phyloP scores from a whole-genome alignment of 2,888 invertebrate species.

The Parascotia fuliginaria region DNA sequence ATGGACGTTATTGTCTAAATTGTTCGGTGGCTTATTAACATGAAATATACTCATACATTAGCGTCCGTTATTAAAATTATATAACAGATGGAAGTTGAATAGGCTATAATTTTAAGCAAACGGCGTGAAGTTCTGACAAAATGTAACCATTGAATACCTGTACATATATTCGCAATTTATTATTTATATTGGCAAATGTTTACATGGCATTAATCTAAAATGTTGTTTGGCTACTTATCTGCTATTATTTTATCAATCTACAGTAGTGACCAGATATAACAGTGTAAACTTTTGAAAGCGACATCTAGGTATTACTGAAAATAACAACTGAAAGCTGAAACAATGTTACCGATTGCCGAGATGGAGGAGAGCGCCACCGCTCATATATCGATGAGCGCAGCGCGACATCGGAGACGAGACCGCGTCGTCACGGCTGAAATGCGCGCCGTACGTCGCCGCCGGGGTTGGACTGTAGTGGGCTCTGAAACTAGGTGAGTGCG shows the following conservation, averaged over 20 bases:
- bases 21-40: neutral
- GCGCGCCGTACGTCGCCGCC: slow-evolving; percentile 84
- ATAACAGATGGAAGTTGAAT: no score
- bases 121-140: no score
- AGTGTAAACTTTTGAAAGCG: slow-evolving; percentile 42
- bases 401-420: slow-evolving; percentile 71
- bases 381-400: slow-evolving; percentile 56
- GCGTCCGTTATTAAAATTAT: neutral
- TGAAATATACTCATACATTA: neutral
- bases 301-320: slow-evolving; percentile 48
- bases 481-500: slow-evolving; percentile 89
- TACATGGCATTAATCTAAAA: no score
- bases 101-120: no score
- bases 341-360: slow-evolving; percentile 79
- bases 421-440: slow-evolving; percentile 78
- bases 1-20: neutral
- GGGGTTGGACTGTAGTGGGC: slow-evolving; percentile 92
- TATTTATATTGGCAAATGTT: no score
- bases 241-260: neutral
- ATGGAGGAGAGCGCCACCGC: slow-evolving; percentile 73
- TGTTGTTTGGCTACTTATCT: slow-evolving; percentile 14
- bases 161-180: no score
- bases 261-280: slow-evolving; percentile 12
- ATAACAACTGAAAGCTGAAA: slow-evolving; percentile 33
- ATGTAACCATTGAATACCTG: no score